Conservation (phyloP, 2,797 vertebrate species). For the Sebastiscus tertius region DNA sequence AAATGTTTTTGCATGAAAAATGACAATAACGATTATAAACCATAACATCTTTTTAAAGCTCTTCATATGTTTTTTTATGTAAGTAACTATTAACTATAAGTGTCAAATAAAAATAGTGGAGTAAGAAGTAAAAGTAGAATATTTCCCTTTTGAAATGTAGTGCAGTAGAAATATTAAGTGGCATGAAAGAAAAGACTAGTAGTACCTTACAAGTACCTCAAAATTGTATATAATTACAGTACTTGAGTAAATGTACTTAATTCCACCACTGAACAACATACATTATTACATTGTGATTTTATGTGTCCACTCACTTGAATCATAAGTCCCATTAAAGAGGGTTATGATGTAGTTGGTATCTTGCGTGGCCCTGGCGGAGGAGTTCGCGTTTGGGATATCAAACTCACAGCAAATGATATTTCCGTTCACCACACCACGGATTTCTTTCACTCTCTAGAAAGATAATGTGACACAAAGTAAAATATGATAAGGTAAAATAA, state of each 20-base stretch:
- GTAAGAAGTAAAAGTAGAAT: background rate
- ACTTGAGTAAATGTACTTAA: background rate
- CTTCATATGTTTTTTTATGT: background rate
- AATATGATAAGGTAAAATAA: background rate
- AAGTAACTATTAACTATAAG: background rate
- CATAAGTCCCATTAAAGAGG: rapidly evolving
- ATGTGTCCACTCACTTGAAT: background rate
- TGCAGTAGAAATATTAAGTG: background rate
- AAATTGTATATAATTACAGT: background rate
- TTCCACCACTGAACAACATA: background rate
- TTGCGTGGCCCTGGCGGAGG: background rate
- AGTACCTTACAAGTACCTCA: background rate
- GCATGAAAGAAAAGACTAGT: background rate
- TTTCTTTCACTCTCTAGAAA: background rate
- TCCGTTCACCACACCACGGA: rapidly evolving
- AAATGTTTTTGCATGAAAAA: background rate
- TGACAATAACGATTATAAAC: background rate
- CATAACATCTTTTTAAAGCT: background rate
- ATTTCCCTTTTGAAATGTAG: background rate
- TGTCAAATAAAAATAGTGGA: background rate
- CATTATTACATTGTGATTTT: background rate
- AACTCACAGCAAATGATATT: conserved; percentile 49
- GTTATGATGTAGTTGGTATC: rapidly evolving
- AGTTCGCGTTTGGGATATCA: background rate
- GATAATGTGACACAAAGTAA: background rate